These are phyloP conservation scores for Toxotes lorentzi DNA, from an alignment of 2,797 vertebrate species.

Conservation along the genomic window DNA sequence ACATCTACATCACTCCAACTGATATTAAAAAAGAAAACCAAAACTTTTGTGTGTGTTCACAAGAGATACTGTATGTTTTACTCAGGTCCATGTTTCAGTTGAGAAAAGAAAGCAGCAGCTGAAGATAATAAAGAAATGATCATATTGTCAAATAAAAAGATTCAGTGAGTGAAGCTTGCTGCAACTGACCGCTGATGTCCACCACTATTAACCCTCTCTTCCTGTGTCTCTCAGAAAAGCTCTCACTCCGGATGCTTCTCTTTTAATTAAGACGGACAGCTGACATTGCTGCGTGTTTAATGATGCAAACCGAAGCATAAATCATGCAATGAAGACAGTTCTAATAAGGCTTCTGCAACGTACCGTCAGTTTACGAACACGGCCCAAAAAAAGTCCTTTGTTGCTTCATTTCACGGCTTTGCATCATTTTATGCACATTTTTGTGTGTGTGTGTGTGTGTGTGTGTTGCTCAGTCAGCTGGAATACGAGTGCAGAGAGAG, in stretches of 20 bases:
- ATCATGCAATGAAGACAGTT: neutral
- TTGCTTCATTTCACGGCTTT: conserved; percentile 65
- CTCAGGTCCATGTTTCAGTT: too few species aligned
- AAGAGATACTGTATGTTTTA: too few species aligned
- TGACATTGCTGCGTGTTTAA: conserved; percentile 22
- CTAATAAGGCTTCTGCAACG: conserved; percentile 31
- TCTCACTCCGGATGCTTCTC: neutral
- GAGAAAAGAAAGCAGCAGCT: neutral
- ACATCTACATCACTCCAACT: too few species aligned
- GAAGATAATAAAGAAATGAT: neutral
- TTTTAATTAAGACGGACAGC: conserved; percentile 21
- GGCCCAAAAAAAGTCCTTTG: conserved; percentile 7
- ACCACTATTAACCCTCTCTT: neutral
- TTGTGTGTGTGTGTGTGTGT: conserved; percentile 14
- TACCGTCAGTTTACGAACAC: conserved; percentile 21
- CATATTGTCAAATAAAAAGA: too few species aligned
- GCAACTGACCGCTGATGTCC: neutral
- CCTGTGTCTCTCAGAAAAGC: neutral
- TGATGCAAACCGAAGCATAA: conserved; percentile 52
- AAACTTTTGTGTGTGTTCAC: too few species aligned
- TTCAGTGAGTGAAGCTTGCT: neutral
- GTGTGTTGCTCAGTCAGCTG: conserved; percentile 36
- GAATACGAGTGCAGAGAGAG: neutral
- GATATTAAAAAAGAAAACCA: too few species aligned
- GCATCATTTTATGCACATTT: conserved; percentile 45